Percentiles rank a stretch among this genome's conserved stretches.
Conservation (phyloP, 2,113 vertebrate genomes). For the Indri indri region DNA sequence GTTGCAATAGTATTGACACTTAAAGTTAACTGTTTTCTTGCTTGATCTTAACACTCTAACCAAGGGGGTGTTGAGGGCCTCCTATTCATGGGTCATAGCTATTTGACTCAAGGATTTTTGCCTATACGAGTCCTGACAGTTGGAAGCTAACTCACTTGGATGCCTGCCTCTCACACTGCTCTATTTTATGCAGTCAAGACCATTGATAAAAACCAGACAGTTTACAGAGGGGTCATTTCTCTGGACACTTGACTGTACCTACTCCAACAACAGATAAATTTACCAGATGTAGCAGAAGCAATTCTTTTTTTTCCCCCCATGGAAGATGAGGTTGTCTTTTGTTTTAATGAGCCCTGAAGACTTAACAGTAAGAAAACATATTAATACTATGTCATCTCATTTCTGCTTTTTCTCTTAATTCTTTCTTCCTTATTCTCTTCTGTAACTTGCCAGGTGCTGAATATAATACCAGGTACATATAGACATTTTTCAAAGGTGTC, state of each 20-base stretch:
- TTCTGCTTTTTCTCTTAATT: neutral
- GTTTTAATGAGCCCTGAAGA: neutral
- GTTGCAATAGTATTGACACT: neutral
- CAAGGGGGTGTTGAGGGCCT: neutral
- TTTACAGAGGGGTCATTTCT: constrained; percentile 37
- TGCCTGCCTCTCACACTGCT: constrained; percentile 14
- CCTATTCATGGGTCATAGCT: neutral
- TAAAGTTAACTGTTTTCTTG: constrained; percentile 42
- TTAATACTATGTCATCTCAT: neutral
- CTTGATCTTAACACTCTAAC: constrained; percentile 32
- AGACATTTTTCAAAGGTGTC: neutral
- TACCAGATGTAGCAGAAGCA: constrained; percentile 32
- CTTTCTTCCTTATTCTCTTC: constrained; percentile 10
- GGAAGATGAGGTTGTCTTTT: constrained; percentile 6
- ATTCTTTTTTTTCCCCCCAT: neutral
- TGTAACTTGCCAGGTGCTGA: neutral
- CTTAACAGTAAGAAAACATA: neutral
- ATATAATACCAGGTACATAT: neutral
- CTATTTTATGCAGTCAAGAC: constrained; percentile 4
- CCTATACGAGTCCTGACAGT: neutral
- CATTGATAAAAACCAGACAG: constrained; percentile 65
- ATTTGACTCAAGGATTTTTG: neutral
- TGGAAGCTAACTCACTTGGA: constrained; percentile 45
- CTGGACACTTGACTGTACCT: constrained; percentile 31
- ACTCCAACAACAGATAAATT: constrained; percentile 39